A percentile compares a stretch with the other conserved stretches of the same genome.
These are phyloP conservation scores for Apostichopus parvimensis DNA, from an alignment of 35 echinoderm and acorn worm genomes.

Conservation along the genomic window DNA sequence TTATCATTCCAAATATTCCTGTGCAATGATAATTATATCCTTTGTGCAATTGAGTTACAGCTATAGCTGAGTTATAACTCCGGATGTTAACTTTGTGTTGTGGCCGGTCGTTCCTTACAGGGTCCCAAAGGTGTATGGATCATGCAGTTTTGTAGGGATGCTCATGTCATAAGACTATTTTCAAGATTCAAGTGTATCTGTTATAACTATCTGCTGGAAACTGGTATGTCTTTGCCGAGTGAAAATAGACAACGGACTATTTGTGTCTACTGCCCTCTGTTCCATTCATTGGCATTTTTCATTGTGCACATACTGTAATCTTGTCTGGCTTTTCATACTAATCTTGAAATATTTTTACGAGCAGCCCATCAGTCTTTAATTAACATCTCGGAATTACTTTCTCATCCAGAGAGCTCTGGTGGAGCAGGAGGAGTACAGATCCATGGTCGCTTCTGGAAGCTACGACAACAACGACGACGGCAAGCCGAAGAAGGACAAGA, in stretches of 20 bases:
- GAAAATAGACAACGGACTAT: not conserved
- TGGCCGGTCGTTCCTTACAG: too few relatives aligned
- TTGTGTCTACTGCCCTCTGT: not conserved
- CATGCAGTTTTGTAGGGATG: too few relatives aligned
- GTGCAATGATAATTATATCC: too few relatives aligned
- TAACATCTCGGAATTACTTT: not conserved
- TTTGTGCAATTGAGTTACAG: too few relatives aligned
- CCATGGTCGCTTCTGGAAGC: conserved; percentile 71
- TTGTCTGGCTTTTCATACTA: not conserved
- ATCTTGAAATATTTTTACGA: not conserved
- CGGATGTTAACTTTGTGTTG: too few relatives aligned
- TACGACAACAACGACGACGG: conserved; percentile 33
- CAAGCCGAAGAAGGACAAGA: conserved; percentile 48
- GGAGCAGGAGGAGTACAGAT: conserved; percentile 82
- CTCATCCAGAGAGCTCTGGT: conserved; percentile 51
- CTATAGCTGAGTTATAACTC: too few relatives aligned
- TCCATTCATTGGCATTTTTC: not conserved
- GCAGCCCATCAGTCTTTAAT: not conserved
- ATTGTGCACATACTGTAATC: not conserved
- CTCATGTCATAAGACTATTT: too few relatives aligned
- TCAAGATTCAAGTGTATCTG: too few relatives aligned
- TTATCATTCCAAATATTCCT: too few relatives aligned
- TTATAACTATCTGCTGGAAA: too few relatives aligned
- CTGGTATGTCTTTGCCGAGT: too few relatives aligned
- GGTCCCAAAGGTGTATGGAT: too few relatives aligned